Evolutionary conservation across 1,140 invertebrate species (phyloP), one percentile per base, ranked within the genome.

Genomic region (Linepithema humile): DNA sequence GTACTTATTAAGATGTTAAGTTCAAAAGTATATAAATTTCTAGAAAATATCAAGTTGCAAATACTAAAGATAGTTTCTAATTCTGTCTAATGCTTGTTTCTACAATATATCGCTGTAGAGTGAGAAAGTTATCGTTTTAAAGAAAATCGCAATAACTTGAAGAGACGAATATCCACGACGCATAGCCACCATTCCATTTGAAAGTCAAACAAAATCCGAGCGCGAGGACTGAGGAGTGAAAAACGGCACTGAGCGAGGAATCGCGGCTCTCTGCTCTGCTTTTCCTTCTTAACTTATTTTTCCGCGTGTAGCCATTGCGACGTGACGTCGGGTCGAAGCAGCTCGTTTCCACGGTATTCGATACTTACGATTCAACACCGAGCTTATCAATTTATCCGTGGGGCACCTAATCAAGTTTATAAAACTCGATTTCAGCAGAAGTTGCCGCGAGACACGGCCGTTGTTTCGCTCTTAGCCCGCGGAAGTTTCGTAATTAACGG

Each of bases 191-290:
- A 48, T 77, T 60, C 60, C 64, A 88, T 90, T 91, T 89, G 84
- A 82, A 91, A 90, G 84, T 90, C 84, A 91, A 87, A 91, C 78
- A 91, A 89, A 87, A 89, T 85, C 74, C 77, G 23, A 53, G 50
- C 40, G 45, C 15, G 53, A 82, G 20, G 45, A 4, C 40, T 1
- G 23, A 73, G 75, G 50, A 64, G 29, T 12, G 10, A 50, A 73
- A 70, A 82, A 38, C 26, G 48, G 20, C 26, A 43, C 12, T 15
- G 20, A 23, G 40, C 35, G 60, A 53, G n/a, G 20, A 84, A 80
- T 77, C 72, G 57, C 43, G 60, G 10, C 3, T 55, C 40, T 12
- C 23, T 29, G 17, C 23, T 12, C 20, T 57, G 7, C 23, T 48
- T 45, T 40, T 48, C 4, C 6, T 6, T 4, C 29, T 43, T 35